These are phyloP conservation scores for Ceuthmochares aereus DNA, from an alignment of 2,113 vertebrate species.

Conservation along the genomic window DNA sequence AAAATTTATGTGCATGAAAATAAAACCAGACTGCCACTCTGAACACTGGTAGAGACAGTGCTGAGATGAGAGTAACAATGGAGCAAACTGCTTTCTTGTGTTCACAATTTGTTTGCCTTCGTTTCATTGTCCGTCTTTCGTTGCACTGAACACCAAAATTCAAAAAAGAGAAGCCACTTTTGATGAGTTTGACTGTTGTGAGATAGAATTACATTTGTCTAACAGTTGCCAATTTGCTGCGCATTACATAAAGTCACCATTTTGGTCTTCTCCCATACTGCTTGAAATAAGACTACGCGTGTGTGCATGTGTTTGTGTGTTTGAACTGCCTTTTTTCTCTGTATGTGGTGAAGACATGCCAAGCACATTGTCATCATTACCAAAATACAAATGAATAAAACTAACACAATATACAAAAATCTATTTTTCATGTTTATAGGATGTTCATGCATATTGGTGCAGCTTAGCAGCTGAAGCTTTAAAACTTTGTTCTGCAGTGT, in stretches of 20 bases:
- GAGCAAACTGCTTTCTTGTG: not conserved
- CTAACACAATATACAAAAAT: not conserved
- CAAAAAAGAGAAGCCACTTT: not conserved
- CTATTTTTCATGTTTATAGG: not conserved
- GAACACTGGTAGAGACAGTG: not conserved
- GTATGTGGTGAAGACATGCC: not conserved
- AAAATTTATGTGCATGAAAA: slow-evolving; percentile 19
- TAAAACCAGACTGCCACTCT: slow-evolving; percentile 14
- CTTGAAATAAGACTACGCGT: not conserved
- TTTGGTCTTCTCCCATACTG: not conserved
- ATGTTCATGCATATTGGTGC: not conserved
- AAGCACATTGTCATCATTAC: not conserved
- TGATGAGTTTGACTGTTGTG: slow-evolving; percentile 1
- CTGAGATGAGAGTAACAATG: not conserved
- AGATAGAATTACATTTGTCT: slow-evolving; percentile 18
- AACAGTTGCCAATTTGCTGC: not conserved
- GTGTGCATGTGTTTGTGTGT: not conserved
- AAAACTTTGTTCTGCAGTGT: not conserved
- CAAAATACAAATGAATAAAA: not conserved
- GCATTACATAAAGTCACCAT: not conserved
- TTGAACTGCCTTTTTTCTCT: not conserved
- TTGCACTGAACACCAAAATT: not conserved
- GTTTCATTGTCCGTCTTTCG: not conserved
- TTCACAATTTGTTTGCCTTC: not conserved
- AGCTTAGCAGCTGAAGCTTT: not conserved